Evolutionary conservation across 2,888 invertebrate species (phyloP).

Genomic region (Ptychoptera contaminata): DNA sequence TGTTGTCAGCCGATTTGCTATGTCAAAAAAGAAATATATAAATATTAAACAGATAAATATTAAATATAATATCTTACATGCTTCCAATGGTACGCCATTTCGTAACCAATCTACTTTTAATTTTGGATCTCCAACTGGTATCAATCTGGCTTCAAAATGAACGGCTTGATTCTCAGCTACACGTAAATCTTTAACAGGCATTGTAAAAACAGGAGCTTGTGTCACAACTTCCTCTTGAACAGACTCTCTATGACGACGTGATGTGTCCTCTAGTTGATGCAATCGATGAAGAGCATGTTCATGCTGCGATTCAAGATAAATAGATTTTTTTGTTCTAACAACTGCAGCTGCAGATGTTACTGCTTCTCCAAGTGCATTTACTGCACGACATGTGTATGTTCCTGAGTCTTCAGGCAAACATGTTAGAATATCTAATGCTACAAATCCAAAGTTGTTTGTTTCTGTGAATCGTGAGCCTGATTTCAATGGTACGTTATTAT

Average conservation of each 20-base stretch:
- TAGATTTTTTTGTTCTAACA: conserved; percentile 71
- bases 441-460: conserved; percentile 94
- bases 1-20: conserved; percentile 78
- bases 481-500: conserved; percentile 77
- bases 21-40: conserved; percentile 5
- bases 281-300: conserved; percentile 70
- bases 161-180: conserved; percentile 84
- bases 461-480: conserved; percentile 91
- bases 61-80: too few relatives aligned
- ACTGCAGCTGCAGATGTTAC: conserved; percentile 78
- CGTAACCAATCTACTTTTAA: conserved; percentile 88
- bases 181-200: conserved; percentile 73
- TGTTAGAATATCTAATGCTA: conserved; percentile 89
- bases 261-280: conserved; percentile 65
- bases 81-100: conserved; percentile 81
- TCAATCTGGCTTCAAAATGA: conserved; percentile 84
- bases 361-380: conserved; percentile 82
- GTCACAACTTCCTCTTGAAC: conserved; percentile 63
- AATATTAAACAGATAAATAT: conserved; percentile 9
- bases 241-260: conserved; percentile 55
- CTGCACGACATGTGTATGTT: conserved; percentile 85
- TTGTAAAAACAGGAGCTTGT: conserved; percentile 84
- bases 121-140: conserved; percentile 86
- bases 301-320: conserved; percentile 76
- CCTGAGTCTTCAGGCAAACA: conserved; percentile 94